Evolutionary conservation across 1,140 invertebrate genomes (phyloP).

Genomic region (Araneus ventricosus): DNA sequence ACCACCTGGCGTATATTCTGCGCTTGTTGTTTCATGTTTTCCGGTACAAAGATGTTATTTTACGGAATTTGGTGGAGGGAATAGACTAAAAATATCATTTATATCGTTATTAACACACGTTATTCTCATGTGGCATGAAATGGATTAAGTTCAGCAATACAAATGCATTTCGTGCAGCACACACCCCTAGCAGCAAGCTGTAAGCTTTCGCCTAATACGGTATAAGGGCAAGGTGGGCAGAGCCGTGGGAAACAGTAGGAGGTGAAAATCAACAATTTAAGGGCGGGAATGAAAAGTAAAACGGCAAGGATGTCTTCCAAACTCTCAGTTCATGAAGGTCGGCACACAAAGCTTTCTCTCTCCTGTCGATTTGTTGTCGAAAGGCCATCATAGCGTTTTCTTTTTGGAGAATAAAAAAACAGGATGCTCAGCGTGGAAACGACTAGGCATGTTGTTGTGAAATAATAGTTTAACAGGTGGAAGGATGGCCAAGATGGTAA

Average conservation of each 20-base stretch:
- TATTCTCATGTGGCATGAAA: too few species aligned
- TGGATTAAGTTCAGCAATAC: too few species aligned
- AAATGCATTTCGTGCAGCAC: neutral
- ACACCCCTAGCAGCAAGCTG: neutral
- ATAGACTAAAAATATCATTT: too few species aligned
- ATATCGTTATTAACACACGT: too few species aligned
- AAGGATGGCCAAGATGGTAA: neutral
- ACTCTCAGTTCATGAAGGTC: slow-evolving; percentile 10
- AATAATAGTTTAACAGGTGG: neutral
- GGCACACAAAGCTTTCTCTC: neutral
- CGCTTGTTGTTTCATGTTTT: too few species aligned
- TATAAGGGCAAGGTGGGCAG: neutral
- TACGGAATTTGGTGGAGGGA: too few species aligned
- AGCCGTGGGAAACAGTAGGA: neutral
- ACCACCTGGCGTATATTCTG: too few species aligned
- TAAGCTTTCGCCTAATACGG: neutral
- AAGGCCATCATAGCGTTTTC: neutral
- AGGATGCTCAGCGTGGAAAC: neutral
- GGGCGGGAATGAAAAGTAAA: slow-evolving; percentile 7
- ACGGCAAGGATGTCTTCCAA: neutral
- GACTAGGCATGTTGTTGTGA: neutral
- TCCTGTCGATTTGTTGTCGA: neutral
- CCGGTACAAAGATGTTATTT: too few species aligned
- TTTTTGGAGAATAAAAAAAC: neutral
- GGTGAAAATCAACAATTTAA: slow-evolving; percentile 24